These are phyloP conservation scores for Gonioctena quinquepunctata DNA, from an alignment of 1,140 invertebrate genomes.

Conservation along the genomic window DNA sequence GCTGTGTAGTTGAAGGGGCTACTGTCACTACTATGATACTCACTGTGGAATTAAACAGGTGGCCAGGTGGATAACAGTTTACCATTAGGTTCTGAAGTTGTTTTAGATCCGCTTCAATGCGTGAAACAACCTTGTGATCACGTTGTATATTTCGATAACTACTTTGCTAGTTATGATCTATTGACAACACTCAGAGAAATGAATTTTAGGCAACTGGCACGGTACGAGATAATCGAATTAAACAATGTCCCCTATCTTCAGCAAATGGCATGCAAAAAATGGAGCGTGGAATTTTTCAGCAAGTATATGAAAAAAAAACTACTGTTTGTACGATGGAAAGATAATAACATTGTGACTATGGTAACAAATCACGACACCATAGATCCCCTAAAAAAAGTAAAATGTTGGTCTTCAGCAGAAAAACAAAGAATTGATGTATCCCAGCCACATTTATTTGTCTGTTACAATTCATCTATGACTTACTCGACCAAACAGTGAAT, in stretches of 20 bases:
- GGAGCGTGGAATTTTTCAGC: neutral
- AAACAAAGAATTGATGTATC: neutral
- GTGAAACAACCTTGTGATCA: too few relatives aligned
- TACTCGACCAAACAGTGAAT: slow-evolving; percentile 31
- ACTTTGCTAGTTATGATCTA: too few relatives aligned
- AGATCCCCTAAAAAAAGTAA: neutral
- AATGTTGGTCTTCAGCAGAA: neutral
- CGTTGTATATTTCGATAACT: too few relatives aligned
- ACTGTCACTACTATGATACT: too few relatives aligned
- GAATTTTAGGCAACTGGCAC: too few relatives aligned
- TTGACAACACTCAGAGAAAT: too few relatives aligned
- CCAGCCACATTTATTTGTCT: neutral
- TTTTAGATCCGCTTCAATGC: too few relatives aligned
- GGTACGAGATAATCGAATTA: neutral
- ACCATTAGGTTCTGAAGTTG: too few relatives aligned
- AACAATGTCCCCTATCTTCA: neutral
- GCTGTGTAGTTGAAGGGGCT: too few relatives aligned
- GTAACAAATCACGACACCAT: neutral
- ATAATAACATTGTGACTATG: neutral
- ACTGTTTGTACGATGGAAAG: neutral
- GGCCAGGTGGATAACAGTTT: too few relatives aligned
- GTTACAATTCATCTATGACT: slow-evolving; percentile 36
- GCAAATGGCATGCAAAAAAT: neutral
- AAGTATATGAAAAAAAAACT: neutral
- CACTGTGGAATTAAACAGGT: too few relatives aligned